Evolutionary conservation across 2,797 vertebrate genomes (phyloP).

Genomic region (Zenarchopterus dispar): DNA sequence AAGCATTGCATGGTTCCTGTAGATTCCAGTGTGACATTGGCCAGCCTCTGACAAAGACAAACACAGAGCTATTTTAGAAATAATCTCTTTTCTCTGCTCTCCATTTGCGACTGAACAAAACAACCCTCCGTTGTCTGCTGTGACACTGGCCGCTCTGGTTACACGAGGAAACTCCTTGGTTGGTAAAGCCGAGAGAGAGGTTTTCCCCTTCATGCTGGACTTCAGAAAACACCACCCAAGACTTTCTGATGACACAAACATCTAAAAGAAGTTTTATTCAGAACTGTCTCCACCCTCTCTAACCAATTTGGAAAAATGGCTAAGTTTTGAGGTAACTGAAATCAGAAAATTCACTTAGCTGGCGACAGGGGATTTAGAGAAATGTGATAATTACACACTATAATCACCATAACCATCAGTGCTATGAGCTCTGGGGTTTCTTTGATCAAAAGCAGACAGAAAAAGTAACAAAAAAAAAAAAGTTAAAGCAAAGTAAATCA

Average conservation of each 20-base stretch:
- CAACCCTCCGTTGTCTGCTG: conserved; percentile 55
- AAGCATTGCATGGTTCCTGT: conserved; percentile 11
- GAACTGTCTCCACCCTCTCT: too few species aligned
- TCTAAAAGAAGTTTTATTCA: too few species aligned
- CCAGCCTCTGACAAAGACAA: conserved; percentile 73
- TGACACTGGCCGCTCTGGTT: conserved; percentile 62
- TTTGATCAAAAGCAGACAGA: too few species aligned
- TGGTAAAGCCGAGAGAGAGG: conserved; percentile 31
- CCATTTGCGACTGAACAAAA: conserved; percentile 56
- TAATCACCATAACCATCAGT: conserved; percentile 34
- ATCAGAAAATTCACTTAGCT: conserved; percentile 19
- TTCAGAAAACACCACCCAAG: background rate
- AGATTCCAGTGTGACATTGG: conserved; percentile 57
- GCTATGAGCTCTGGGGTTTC: background rate
- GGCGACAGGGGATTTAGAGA: conserved; percentile 18
- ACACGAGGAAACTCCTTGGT: conserved; percentile 37
- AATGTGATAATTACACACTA: conserved; percentile 29
- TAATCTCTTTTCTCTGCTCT: conserved; percentile 64
- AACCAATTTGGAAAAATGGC: conserved; percentile 8
- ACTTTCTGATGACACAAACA: too few species aligned
- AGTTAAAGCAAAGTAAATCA: too few species aligned
- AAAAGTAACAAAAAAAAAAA: too few species aligned
- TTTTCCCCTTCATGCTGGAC: conserved; percentile 1
- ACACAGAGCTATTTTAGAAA: conserved; percentile 72
- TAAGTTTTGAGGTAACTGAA: conserved; percentile 11